Percentiles rank a stretch among this genome's conserved stretches.
These are phyloP conservation scores for Agapornis canus DNA, from an alignment of 2,797 vertebrate species.

Conservation along the genomic window DNA sequence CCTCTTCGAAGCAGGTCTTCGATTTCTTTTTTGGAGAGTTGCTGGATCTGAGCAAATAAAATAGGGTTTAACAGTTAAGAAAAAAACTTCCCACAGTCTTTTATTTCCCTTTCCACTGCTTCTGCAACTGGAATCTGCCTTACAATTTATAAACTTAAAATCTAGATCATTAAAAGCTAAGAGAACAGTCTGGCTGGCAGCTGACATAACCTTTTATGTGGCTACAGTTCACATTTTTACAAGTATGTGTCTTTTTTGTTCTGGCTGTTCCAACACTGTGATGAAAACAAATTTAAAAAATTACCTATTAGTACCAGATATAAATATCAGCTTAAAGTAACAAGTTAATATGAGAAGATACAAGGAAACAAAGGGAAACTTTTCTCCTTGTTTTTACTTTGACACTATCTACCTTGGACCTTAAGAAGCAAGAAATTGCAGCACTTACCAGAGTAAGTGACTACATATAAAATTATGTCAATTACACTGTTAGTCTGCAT, in stretches of 20 bases:
- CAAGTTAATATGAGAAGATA: not conserved
- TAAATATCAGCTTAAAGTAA: not conserved
- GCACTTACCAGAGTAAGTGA: not conserved
- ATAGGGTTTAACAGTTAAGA: not conserved
- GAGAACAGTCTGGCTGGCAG: not conserved
- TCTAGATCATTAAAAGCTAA: not conserved
- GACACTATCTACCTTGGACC: not conserved
- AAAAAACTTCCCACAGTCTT: not conserved
- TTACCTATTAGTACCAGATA: not conserved
- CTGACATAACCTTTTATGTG: not conserved
- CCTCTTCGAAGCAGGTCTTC: conserved; percentile 94
- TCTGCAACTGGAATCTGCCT: not conserved
- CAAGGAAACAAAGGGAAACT: not conserved
- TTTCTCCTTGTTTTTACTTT: not conserved
- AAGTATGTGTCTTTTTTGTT: not conserved
- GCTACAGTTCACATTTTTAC: not conserved
- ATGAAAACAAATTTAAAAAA: accelerated
- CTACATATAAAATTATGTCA: not conserved
- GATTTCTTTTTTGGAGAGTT: conserved; percentile 98
- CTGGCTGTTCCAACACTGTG: not conserved
- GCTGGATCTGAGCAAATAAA: conserved; percentile 83
- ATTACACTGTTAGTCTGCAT: not conserved
- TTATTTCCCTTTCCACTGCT: not conserved
- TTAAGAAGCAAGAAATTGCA: not conserved
- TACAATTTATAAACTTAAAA: not conserved